Conservation (phyloP, 2,113 vertebrate species). For the Rhinoderma darwinii region DNA sequence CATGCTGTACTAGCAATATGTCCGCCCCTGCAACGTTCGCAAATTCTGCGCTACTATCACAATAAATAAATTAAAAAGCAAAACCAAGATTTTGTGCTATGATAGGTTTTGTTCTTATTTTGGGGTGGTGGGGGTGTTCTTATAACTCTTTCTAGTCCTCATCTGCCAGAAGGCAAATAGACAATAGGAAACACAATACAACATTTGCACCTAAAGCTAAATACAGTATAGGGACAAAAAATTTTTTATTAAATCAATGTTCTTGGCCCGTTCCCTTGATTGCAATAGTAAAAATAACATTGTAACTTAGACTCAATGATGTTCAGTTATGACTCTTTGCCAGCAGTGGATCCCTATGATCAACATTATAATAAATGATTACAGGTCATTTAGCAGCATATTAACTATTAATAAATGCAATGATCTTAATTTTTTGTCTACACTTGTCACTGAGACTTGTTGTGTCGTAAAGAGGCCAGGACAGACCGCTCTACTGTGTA, state of each 20-base stretch:
- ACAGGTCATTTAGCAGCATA: not conserved
- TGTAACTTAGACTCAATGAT: not conserved
- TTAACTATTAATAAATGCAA: not conserved
- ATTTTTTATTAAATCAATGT: not conserved
- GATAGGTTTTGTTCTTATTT: too few species aligned
- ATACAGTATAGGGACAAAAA: not conserved
- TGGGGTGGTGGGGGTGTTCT: not conserved
- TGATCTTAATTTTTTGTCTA: too few species aligned
- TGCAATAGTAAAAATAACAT: not conserved
- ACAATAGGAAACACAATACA: not conserved
- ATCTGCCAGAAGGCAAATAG: not conserved
- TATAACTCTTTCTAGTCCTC: too few species aligned
- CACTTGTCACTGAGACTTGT: too few species aligned
- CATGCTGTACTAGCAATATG: too few species aligned
- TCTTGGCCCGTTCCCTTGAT: not conserved
- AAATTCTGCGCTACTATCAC: too few species aligned
- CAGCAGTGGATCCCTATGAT: not conserved
- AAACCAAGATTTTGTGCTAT: too few species aligned
- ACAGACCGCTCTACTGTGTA: too few species aligned
- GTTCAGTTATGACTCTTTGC: not conserved
- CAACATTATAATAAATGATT: not conserved
- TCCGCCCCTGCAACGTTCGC: too few species aligned
- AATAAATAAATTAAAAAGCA: too few species aligned
- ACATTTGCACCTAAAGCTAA: not conserved
- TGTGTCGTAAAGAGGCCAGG: too few species aligned